Evolutionary conservation across 2,797 vertebrate species (phyloP), one percentile per base, ranked within the genome.

Genomic region (Tragopan temminckii): DNA sequence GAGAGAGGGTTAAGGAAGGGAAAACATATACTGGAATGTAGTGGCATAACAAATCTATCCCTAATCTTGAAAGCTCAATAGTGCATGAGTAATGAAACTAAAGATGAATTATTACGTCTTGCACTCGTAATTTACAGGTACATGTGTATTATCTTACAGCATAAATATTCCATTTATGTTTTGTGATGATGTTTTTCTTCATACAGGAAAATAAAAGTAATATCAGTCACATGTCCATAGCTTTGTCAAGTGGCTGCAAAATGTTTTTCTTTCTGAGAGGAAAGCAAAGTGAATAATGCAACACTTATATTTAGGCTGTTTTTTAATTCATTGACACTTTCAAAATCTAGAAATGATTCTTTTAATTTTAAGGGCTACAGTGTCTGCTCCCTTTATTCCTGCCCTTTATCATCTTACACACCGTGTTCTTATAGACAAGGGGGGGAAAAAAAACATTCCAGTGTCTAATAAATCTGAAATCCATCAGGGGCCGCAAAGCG

Each of bases 401-500:
- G 94, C 81, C 93, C 94, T 97, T 94, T 95, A 96, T 95, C 94
- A 95, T 95, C 91, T 97, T 97, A 91, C 96, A 96, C 94, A 88
- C 93, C 82, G 63, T 90, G 92, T 91, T 93, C 87, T 95, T 96
- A 96, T 91, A 92, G 96, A 96, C 92, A 91, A 90, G 94, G 89
- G 78, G 82, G 57, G 29, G 31, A n/a, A 70, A 89, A 94, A 92
- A 95, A 96, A 94, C 96, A 95, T 96, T 96, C 95, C 96, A 93
- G 63, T 91, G 95, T 95, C 93, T 92, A 95, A 96, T 97, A 97
- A 97, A 97, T 95, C 96, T 97, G 93, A 96, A 96, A 95, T 96
- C 96, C 95, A 96, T 97, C 90, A 95, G 93, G 93, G 82, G 85
- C 92, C 12, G 93, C 93, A 93, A 94, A 95, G 89, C 45, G 3